phyloP scores from a whole-genome alignment of 2,888 invertebrate species.

The Luperina nickerlii region DNA sequence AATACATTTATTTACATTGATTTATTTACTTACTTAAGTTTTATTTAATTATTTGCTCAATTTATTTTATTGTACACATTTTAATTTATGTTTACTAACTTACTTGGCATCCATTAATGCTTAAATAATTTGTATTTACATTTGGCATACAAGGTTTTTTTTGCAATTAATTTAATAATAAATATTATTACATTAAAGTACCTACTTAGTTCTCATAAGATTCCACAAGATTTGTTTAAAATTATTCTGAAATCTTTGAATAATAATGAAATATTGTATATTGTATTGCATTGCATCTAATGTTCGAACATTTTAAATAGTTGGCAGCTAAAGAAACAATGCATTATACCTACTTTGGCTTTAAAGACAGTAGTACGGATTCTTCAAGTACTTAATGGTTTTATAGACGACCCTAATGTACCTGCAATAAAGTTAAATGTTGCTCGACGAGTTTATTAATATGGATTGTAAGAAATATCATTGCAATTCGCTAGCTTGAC shows the following conservation, averaged over 20 bases:
- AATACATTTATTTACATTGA: constrained; percentile 25
- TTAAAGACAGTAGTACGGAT: constrained; percentile 25
- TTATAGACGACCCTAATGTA: background rate
- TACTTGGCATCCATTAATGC: background rate
- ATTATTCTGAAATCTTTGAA: background rate
- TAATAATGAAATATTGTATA: background rate
- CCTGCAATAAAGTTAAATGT: constrained; percentile 19
- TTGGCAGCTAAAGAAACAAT: background rate
- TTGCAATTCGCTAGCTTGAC: background rate
- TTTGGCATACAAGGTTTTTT: background rate
- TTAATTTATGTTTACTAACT: constrained; percentile 7
- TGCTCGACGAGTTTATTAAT: background rate
- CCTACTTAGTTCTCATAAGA: background rate
- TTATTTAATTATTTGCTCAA: constrained; percentile 38
- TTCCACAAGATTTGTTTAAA: background rate
- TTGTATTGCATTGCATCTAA: background rate
- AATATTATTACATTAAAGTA: background rate
- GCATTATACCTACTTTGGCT: background rate
- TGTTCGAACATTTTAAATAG: background rate
- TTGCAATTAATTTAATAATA: background rate
- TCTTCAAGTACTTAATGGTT: constrained; percentile 22
- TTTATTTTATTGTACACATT: background rate
- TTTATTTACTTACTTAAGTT: constrained; percentile 18
- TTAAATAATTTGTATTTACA: constrained; percentile 11
- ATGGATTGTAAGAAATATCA: constrained; percentile 1